Percentiles rank a stretch among this genome's conserved stretches.
phyloP scores from a whole-genome alignment of 64 coral and sea anemone genomes.

The Cladopsammia gracilis region DNA sequence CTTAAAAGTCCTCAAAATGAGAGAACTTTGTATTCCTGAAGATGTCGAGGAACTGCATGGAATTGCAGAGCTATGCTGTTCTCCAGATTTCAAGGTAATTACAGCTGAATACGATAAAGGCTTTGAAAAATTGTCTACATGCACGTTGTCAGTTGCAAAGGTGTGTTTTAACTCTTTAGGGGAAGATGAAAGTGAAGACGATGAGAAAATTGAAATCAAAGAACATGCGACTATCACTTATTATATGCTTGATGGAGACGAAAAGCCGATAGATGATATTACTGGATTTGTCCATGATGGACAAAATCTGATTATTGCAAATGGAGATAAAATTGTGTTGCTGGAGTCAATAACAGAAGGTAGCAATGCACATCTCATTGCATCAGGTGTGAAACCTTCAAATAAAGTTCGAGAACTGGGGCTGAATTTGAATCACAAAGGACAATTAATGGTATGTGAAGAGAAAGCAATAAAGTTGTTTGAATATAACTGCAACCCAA shows the following conservation, averaged over 20 bases:
- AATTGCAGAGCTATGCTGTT: slow-evolving; percentile 37
- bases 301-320: slow-evolving; percentile 74
- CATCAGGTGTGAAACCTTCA: slow-evolving; percentile 35
- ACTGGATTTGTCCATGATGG: slow-evolving; percentile 73
- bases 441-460: slow-evolving; percentile 82
- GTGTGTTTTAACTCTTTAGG: not conserved
- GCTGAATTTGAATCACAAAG: slow-evolving; percentile 51
- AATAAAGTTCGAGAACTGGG: not conserved
- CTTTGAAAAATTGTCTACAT: not conserved
- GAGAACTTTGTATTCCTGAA: slow-evolving; percentile 26
- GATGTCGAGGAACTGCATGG: not conserved
- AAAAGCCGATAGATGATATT: slow-evolving; percentile 8
- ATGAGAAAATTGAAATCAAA: slow-evolving; percentile 17
- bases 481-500: slow-evolving; percentile 59
- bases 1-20: slow-evolving; percentile 46
- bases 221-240: slow-evolving; percentile 64
- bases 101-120: too few species aligned
- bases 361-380: slow-evolving; percentile 72
- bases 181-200: not conserved
- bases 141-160: not conserved
- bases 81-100: slow-evolving; percentile 31
- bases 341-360: slow-evolving; percentile 66
- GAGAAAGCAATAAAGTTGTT: slow-evolving; percentile 60
- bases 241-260: slow-evolving; percentile 69
- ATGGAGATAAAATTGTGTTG: slow-evolving; percentile 50